phyloP scores from a whole-genome alignment of 2,888 invertebrate species.

The Nomada flava region DNA sequence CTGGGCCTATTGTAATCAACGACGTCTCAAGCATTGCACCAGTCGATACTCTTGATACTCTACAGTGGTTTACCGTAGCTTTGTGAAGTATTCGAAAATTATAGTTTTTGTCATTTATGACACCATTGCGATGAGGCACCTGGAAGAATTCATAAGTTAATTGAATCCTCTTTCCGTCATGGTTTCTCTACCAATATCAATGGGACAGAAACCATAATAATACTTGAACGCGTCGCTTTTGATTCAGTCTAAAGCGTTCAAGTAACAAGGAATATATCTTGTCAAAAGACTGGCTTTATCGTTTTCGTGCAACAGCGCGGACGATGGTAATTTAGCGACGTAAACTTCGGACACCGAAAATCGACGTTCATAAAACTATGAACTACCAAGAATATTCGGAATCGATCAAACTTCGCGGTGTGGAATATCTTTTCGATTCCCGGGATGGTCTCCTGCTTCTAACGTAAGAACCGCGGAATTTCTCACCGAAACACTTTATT shows the following conservation, averaged over 20 bases:
- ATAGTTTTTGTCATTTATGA: not conserved
- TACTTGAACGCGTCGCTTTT: conserved; percentile 5
- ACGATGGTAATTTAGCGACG: conserved; percentile 5
- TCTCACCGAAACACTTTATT: not conserved
- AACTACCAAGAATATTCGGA: conserved; percentile 13
- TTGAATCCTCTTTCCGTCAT: not conserved
- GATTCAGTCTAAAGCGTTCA: too few relatives aligned
- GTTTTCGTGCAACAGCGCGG: not conserved
- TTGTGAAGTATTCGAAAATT: not conserved
- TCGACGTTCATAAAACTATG: conserved; percentile 9
- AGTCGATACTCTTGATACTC: not conserved
- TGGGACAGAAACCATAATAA: not conserved
- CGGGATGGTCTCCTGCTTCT: not conserved
- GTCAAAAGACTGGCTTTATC: not conserved
- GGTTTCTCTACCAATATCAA: not conserved
- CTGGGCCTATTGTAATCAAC: too few relatives aligned
- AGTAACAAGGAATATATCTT: not conserved
- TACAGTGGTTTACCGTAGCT: not conserved
- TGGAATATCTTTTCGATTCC: not conserved
- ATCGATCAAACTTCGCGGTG: conserved; percentile 8
- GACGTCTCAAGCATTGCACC: too few relatives aligned
- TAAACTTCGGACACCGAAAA: conserved; percentile 4
- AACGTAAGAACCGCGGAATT: not conserved
- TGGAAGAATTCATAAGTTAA: not conserved
- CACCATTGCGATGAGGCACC: not conserved